Evolutionary conservation across 2,113 vertebrate species (phyloP).

Genomic region (Sander lucioperca): DNA sequence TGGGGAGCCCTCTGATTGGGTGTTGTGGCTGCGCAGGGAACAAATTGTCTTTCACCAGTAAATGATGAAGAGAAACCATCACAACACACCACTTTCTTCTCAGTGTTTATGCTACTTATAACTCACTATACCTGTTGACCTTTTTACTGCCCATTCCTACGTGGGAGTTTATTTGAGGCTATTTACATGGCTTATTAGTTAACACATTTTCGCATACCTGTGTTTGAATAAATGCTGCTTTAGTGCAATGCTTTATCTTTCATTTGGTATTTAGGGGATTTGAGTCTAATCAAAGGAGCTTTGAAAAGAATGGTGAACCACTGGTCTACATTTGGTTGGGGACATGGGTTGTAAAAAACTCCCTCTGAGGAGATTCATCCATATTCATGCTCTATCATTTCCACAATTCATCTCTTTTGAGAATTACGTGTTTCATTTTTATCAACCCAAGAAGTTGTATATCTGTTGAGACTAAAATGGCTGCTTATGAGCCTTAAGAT

Average conservation of each 20-base stretch:
- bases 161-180: neutral
- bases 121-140: neutral
- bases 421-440: neutral
- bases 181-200: neutral
- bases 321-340: neutral
- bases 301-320: neutral
- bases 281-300: neutral
- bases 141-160: neutral
- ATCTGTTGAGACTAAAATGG: neutral
- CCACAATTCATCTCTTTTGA: neutral
- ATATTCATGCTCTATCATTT: neutral
- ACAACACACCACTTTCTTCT: neutral
- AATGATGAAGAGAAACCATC: neutral
- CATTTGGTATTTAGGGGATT: neutral
- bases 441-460: neutral
- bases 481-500: neutral
- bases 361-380: neutral
- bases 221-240: neutral
- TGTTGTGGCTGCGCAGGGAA: neutral
- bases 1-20: conserved; percentile 2
- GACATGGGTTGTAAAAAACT: too few species aligned
- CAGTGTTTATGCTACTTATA: neutral
- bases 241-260: neutral
- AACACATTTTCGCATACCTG: neutral
- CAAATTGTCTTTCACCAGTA: neutral